Percentiles rank a stretch among this genome's conserved stretches.
Evolutionary conservation across 2,113 vertebrate species (phyloP).

Genomic region (Athene noctua): DNA sequence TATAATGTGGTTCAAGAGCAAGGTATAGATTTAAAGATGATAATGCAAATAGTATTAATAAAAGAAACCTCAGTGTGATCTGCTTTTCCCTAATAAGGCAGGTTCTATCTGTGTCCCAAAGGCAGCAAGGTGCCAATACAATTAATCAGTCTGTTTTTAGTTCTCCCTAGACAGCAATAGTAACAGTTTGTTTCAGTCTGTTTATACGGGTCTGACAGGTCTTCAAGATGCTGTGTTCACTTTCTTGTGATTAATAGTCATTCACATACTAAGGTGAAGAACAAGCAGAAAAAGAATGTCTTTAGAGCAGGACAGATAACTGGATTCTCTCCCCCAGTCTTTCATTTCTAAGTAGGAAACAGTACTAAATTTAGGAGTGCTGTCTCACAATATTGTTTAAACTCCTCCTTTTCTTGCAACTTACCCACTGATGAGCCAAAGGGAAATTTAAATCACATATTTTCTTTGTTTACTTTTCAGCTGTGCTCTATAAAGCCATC

Average conservation of each 20-base stretch:
- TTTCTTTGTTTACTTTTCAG: neutral
- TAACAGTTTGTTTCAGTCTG: conserved; percentile 81
- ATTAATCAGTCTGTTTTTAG: conserved; percentile 82
- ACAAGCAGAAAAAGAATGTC: conserved; percentile 60
- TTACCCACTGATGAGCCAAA: neutral
- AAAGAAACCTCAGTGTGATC: conserved; percentile 58
- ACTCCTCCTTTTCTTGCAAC: neutral
- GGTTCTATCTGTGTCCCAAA: conserved; percentile 65
- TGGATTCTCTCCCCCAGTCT: neutral
- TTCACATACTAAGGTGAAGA: conserved; percentile 62
- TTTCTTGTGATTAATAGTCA: conserved; percentile 70
- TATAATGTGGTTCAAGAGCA: conserved; percentile 47
- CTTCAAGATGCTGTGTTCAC: conserved; percentile 72
- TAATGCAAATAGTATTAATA: conserved; percentile 68
- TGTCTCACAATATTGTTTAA: neutral
- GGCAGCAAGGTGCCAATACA: conserved; percentile 67
- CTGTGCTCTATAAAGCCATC: neutral
- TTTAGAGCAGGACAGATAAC: conserved; percentile 59
- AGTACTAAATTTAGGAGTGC: conserved; percentile 1
- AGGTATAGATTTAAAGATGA: conserved; percentile 69
- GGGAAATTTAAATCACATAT: neutral
- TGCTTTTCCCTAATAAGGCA: conserved; percentile 77
- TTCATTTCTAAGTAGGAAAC: conserved; percentile 21
- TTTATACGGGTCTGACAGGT: conserved; percentile 78
- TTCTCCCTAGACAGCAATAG: conserved; percentile 75